Evolutionary conservation across 2,797 vertebrate genomes (phyloP).

Genomic region (Valencia hispanica): DNA sequence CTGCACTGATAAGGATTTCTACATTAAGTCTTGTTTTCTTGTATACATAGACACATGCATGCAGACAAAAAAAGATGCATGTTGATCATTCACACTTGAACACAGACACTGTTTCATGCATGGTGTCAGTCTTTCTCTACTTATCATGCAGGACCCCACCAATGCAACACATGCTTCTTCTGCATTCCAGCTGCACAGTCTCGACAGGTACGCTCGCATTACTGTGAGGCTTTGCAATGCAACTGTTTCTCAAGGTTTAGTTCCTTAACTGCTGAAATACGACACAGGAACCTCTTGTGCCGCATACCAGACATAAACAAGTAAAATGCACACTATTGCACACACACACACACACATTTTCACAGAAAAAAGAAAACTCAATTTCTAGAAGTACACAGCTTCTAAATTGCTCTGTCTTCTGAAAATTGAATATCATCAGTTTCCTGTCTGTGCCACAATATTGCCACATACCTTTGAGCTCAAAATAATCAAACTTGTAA

Average conservation of each 20-base stretch:
- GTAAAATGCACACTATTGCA: background rate
- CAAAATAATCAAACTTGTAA: conserved; percentile 34
- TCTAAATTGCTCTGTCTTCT: conserved; percentile 1
- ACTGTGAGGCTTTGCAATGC: conserved; percentile 32
- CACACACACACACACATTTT: conserved; percentile 1
- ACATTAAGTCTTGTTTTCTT: background rate
- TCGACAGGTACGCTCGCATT: conserved; percentile 62
- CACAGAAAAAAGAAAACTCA: conserved; percentile 18
- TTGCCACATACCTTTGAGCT: conserved; percentile 52
- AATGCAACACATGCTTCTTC: conserved; percentile 57
- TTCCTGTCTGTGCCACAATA: conserved; percentile 49
- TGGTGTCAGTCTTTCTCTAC: conserved; percentile 25
- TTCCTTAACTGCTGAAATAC: conserved; percentile 60
- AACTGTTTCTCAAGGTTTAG: conserved; percentile 41
- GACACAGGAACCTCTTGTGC: conserved; percentile 56
- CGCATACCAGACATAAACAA: conserved; percentile 72
- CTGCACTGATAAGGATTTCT: background rate
- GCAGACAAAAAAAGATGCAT: background rate
- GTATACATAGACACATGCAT: background rate
- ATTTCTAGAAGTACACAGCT: conserved; percentile 31
- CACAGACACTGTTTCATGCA: conserved; percentile 8
- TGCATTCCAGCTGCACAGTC: conserved; percentile 59
- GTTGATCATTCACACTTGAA: conserved; percentile 4
- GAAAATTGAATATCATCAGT: conserved; percentile 39
- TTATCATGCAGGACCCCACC: conserved; percentile 43